These are phyloP conservation scores for Rana temporaria DNA, from an alignment of 2,113 vertebrate genomes.

Conservation along the genomic window DNA sequence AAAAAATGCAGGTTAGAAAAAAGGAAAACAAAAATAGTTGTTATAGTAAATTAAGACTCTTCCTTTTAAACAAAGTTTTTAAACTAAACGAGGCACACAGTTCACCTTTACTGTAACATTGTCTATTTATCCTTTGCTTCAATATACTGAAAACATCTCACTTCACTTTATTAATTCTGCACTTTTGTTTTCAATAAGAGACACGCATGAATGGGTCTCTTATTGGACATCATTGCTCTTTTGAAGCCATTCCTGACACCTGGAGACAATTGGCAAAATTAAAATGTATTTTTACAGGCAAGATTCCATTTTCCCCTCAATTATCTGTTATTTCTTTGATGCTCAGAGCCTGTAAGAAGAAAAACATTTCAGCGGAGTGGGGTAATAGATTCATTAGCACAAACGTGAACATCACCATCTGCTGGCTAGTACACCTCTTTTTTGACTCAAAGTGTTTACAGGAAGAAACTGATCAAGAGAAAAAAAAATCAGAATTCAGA, in stretches of 20 bases:
- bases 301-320: constrained; percentile 49
- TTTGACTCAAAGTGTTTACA: not conserved
- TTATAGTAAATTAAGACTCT: no score
- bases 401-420: constrained; percentile 45
- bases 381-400: constrained; percentile 47
- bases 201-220: constrained; percentile 27
- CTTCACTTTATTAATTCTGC: constrained; percentile 14
- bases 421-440: constrained; percentile 16
- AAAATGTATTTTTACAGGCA: constrained; percentile 50
- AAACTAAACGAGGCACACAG: no score
- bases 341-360: constrained; percentile 29
- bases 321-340: constrained; percentile 52
- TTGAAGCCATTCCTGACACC: constrained; percentile 49
- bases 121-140: constrained; percentile 3
- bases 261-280: constrained; percentile 53
- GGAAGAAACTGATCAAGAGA: not conserved
- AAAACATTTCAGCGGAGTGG: constrained; percentile 37
- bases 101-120: no score
- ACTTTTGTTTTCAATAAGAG: constrained; percentile 21
- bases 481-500: not conserved
- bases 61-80: no score
- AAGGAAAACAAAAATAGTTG: no score
- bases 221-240: constrained; percentile 42
- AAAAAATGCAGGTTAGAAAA: no score
- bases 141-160: not conserved